Base-by-base conservation (phyloP, 2,113 vertebrate species). In the Ginglymostoma cirratum region DNA sequence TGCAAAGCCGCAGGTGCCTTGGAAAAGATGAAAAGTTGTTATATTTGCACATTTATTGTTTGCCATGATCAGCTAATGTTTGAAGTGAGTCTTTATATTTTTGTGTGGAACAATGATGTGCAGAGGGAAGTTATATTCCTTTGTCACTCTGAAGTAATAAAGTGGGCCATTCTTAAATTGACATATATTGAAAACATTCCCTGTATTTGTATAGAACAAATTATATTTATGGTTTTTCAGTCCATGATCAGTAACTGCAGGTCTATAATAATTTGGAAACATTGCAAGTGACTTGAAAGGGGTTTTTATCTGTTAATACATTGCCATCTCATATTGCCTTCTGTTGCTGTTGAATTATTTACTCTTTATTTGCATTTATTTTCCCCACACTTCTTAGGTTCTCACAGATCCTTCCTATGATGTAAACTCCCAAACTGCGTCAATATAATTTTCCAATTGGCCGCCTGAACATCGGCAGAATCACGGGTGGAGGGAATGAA, bases 1-100 rank as follows among this genome's bases (percentile, higher is more conserved):
- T 65, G 96, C 34, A 95, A 67, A 96, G 95, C 96, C 38, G 96
- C 95, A 96, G 95, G 38, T 96, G 69, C 34, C 95, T 97, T 96
- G 92, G 80, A 96, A 96, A 94, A 92, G 55, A 89, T 95, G 96
- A 42, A 65, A 95, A 55, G 94, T 42, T 96, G 14, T 10, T n/a
- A 42, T 95, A 83, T 78, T 96, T 96, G 0, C 42, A 3, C 96
- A 6, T 78, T 96, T 67, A 95, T 96, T 95, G 90, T 93, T 52
- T 95, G 0, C 96, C 61, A 14, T 90, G 55, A 96, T 76, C 95
- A 96, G 96, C 69, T 55, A n/a, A 5, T 90, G n/a, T 61, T 15
- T 61, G 52, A 90, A 61, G 38, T 72, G 21, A 6, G 67, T 8
- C 67, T 48, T 48, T 48, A 30, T 10, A n/a, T 92, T 95, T 52